phyloP scores from a whole-genome alignment of 2,888 invertebrate genomes.

The Ariolimax columbianus region DNA sequence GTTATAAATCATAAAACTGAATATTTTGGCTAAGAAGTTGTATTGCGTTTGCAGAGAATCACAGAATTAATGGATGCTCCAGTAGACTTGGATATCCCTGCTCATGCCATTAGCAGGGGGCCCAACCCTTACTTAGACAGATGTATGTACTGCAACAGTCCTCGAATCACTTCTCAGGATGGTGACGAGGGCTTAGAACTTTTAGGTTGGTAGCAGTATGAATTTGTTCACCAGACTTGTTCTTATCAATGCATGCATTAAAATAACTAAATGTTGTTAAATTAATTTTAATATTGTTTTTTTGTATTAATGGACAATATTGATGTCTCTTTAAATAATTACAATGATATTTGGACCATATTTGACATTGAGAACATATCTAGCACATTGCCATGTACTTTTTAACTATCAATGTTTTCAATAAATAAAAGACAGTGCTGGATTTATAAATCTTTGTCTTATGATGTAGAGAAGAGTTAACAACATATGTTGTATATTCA shows the following conservation, averaged over 20 bases:
- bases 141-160: slow-evolving; percentile 49
- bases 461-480: neutral
- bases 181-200: slow-evolving; percentile 48
- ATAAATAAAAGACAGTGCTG: neutral
- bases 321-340: too few species aligned
- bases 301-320: too few species aligned
- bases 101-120: slow-evolving; percentile 68
- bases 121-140: slow-evolving; percentile 74
- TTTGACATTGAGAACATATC: too few species aligned
- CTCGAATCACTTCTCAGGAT: slow-evolving; percentile 39
- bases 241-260: too few species aligned
- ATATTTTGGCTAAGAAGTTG: neutral
- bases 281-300: too few species aligned
- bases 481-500: too few species aligned
- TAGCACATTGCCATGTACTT: too few species aligned
- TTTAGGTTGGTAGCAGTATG: slow-evolving; percentile 36
- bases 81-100: slow-evolving; percentile 63
- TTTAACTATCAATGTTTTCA: neutral
- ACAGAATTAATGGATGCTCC: slow-evolving; percentile 73
- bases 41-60: slow-evolving; percentile 62
- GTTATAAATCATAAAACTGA: neutral
- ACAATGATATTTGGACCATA: too few species aligned
- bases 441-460: neutral
- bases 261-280: too few species aligned
- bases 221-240: neutral